Base-by-base conservation (phyloP, 1,140 invertebrate species). In the Galleria mellonella region DNA sequence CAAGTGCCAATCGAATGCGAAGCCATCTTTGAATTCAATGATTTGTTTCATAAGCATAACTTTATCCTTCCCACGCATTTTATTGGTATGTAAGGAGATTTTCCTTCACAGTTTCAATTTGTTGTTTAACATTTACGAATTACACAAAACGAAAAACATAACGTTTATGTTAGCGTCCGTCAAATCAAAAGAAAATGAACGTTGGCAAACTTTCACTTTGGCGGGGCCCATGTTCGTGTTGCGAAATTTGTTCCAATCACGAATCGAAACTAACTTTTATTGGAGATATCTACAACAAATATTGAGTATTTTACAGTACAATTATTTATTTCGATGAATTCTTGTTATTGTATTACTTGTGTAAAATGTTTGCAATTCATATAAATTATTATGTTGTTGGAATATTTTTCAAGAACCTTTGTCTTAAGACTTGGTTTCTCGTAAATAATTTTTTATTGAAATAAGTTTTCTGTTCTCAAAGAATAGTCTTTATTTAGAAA, bases 21-120 rank as follows among this genome's bases (percentile, higher is more conserved):
- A 72, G 76, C 76, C 75, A 82, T 85, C 78, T 83, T 77, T 23
- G 67, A 71, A 76, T 70, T 73, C 69, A 50, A 68, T 73, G 62
- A 72, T 77, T 72, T 55, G 65, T 68, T 55, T 60, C 11, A 37
- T 37, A 14, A 35, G 35, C 9, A 17, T 10, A 37, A 37, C 4
- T 37, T 37, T 9, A 14, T 23, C 17, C 17, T 23, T 6, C 17
- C 17, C 17, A 23, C 17, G 17, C 17, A 23, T 23, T 23, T 23
- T 2, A 23, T 23, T 23, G 2, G 17, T 23, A 6, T 6, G 6
- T 23, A 23, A 23, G 6, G 17, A 23, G 17, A 6, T 23, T 2
- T 6, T 6, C 17, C 17, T 23, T 23, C 6, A 23, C 17, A 6
- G 17, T 23, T 2, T 3, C 2, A 23, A 23, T 23, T 23, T 2